Conservation (phyloP, 2,888 invertebrate species). For the Metacarcinus magister region DNA sequence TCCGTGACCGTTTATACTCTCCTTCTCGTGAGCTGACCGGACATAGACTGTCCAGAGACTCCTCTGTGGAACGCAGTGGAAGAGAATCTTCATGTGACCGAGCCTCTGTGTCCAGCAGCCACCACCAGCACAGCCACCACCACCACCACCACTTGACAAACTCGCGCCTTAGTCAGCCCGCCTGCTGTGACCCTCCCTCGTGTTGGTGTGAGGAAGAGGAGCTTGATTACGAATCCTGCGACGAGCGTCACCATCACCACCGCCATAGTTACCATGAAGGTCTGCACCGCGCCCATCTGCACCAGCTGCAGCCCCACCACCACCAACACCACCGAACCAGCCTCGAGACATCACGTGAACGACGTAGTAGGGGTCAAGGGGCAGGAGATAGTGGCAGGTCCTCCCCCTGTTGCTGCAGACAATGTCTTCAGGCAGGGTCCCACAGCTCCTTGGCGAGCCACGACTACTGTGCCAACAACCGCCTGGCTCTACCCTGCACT, state of each 20-base stretch:
- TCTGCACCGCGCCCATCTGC: slow-evolving; percentile 80
- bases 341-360: slow-evolving; percentile 65
- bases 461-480: slow-evolving; percentile 73
- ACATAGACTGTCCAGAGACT: slow-evolving; percentile 75
- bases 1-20: slow-evolving; percentile 71
- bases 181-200: slow-evolving; percentile 66
- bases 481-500: slow-evolving; percentile 74
- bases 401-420: slow-evolving; percentile 72
- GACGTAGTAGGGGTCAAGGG: slow-evolving; percentile 71
- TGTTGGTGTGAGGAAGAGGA: slow-evolving; percentile 81
- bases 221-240: slow-evolving; percentile 75
- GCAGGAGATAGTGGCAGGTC: slow-evolving; percentile 77
- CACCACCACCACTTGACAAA: slow-evolving; percentile 65
- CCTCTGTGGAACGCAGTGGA: slow-evolving; percentile 75
- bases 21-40: slow-evolving; percentile 70
- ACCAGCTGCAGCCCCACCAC: slow-evolving; percentile 64
- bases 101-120: slow-evolving; percentile 72
- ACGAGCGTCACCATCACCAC: slow-evolving; percentile 76
- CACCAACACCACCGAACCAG: slow-evolving; percentile 39
- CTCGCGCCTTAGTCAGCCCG: slow-evolving; percentile 54
- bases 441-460: slow-evolving; percentile 72
- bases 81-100: slow-evolving; percentile 80
- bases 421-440: slow-evolving; percentile 66
- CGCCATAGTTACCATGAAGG: slow-evolving; percentile 82
- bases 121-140: slow-evolving; percentile 67